Conservation (phyloP, 2,888 invertebrate species). For the Oasisia sp. region DNA sequence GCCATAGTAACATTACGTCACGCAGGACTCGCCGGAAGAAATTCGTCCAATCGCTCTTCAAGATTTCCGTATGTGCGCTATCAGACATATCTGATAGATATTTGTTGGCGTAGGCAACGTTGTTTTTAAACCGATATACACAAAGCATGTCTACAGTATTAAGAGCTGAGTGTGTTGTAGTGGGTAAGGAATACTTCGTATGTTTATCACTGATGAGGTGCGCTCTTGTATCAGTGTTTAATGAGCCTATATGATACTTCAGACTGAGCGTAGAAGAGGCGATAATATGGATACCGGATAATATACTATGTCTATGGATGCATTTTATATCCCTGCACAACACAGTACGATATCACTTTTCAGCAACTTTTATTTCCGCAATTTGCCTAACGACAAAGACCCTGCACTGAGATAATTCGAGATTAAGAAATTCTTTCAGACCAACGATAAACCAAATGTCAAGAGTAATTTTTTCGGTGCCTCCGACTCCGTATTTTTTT, state of each 20-base stretch:
- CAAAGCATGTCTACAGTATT: conserved; percentile 54
- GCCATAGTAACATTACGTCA: not conserved
- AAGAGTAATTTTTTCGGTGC: no score
- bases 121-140: not conserved
- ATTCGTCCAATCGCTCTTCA: not conserved
- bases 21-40: not conserved
- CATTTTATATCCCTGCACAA: no score
- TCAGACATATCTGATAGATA: not conserved
- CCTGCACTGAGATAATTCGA: no score
- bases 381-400: no score
- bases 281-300: not conserved
- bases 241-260: not conserved
- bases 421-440: no score
- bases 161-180: conserved; percentile 59
- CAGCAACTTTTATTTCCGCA: no score
- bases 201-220: not conserved
- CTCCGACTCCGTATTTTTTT: no score
- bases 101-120: not conserved
- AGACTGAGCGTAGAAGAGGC: not conserved
- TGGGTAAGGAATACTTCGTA: conserved; percentile 48
- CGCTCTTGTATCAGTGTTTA: not conserved
- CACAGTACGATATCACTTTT: no score
- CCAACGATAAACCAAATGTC: no score
- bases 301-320: not conserved
- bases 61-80: not conserved